phyloP scores from a whole-genome alignment of 2,113 vertebrate species.

The Malurus melanocephalus region DNA sequence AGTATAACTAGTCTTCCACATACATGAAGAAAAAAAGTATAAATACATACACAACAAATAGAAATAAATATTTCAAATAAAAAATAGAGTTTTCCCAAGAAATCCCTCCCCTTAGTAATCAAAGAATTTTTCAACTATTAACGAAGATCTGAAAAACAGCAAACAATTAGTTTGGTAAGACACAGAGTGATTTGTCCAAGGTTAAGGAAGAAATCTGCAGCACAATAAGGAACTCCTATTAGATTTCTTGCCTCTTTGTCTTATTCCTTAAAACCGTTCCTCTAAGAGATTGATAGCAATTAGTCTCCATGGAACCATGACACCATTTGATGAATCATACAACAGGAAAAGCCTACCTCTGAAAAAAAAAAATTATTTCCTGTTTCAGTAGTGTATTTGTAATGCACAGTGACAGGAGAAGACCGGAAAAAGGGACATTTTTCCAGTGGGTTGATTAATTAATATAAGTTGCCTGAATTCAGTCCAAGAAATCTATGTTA shows the following conservation, averaged over 20 bases:
- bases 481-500: slow-evolving; percentile 27
- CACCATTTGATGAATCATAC: slow-evolving; percentile 32
- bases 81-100: neutral
- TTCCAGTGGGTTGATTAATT: slow-evolving; percentile 52
- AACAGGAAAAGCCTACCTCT: slow-evolving; percentile 24
- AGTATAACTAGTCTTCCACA: neutral
- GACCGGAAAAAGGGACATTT: slow-evolving; percentile 22
- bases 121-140: neutral
- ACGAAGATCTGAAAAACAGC: neutral
- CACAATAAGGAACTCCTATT: neutral
- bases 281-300: slow-evolving; percentile 37
- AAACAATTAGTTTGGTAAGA: neutral
- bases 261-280: neutral
- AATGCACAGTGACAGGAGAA: slow-evolving; percentile 34
- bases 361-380: slow-evolving; percentile 28
- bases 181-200: neutral
- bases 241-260: neutral
- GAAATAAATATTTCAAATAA: neutral
- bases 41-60: neutral
- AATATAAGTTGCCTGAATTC: slow-evolving; percentile 18
- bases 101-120: neutral
- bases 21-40: neutral
- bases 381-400: slow-evolving; percentile 44
- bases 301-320: slow-evolving; percentile 21
- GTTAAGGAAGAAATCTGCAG: neutral